These are phyloP conservation scores for Abrostola triplasia DNA, from an alignment of 2,888 invertebrate genomes.

Conservation along the genomic window DNA sequence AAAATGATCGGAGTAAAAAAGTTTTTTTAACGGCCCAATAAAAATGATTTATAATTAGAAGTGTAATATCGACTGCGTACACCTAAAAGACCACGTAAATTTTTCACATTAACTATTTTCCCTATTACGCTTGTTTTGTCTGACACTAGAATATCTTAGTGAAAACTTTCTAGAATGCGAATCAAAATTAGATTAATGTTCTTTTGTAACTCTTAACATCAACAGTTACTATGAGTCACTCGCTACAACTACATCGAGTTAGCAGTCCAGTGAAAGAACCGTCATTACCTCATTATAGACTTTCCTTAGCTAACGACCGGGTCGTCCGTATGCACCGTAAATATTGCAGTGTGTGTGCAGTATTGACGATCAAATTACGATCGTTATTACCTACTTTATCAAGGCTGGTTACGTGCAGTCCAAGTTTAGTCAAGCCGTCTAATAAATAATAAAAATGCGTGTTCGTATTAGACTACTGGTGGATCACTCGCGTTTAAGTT, in stretches of 20 bases:
- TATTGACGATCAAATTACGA: conserved; percentile 24
- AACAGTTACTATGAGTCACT: neutral
- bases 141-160: too few species aligned
- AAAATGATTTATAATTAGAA: conserved; percentile 38
- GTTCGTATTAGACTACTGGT: neutral
- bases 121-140: too few species aligned
- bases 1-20: conserved; percentile 42
- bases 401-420: conserved; percentile 6
- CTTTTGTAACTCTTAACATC: too few species aligned
- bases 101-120: too few species aligned
- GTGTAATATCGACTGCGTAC: conserved; percentile 17
- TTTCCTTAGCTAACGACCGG: conserved; percentile 5
- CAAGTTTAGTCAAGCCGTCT: neutral
- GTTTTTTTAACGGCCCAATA: conserved; percentile 32
- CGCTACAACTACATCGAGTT: neutral
- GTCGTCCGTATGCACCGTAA: conserved; percentile 1
- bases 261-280: neutral
- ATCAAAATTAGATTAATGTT: too few species aligned
- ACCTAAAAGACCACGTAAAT: too few species aligned
- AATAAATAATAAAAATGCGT: conserved; percentile 25
- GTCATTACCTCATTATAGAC: neutral
- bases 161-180: too few species aligned
- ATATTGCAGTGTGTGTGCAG: conserved; percentile 23
- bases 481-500: neutral
- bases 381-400: conserved; percentile 2